Evolutionary conservation across 64 coral and sea anemone species (phyloP).

Genomic region (Pocillopora verrucosa): DNA sequence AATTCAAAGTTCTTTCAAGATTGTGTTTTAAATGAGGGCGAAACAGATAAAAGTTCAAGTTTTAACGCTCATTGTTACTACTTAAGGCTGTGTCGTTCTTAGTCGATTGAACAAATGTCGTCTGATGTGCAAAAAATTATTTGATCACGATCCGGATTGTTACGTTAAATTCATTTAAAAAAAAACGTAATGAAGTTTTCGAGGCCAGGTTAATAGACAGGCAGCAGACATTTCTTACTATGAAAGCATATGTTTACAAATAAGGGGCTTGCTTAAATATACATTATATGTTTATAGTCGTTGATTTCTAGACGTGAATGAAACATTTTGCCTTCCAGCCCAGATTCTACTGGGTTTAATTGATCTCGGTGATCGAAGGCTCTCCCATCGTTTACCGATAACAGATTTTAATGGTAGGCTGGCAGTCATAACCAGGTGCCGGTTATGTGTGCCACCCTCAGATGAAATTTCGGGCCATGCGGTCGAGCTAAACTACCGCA

Average conservation of each 20-base stretch:
- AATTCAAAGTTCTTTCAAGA: no score
- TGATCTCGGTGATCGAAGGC: background rate
- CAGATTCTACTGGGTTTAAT: background rate
- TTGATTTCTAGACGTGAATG: background rate
- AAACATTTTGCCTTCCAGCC: background rate
- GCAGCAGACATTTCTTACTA: background rate
- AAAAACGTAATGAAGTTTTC: no score
- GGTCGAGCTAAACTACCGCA: background rate
- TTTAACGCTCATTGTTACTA: no score
- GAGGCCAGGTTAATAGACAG: background rate
- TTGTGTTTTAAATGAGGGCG: no score
- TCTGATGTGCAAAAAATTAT: no score
- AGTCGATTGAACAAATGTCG: no score
- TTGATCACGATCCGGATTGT: background rate
- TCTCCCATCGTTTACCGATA: background rate
- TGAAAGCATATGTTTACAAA: constrained; percentile 2
- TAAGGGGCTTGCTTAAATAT: no score
- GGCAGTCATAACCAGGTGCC: background rate
- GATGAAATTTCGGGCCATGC: constrained; percentile 17
- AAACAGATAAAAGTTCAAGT: no score
- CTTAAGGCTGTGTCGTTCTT: no score
- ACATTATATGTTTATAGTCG: background rate
- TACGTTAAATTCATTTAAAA: background rate
- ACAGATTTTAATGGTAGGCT: background rate
- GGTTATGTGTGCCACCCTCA: background rate